These are phyloP conservation scores for Drosophila asahinai DNA, from an alignment of 1,140 invertebrate genomes.

Conservation along the genomic window DNA sequence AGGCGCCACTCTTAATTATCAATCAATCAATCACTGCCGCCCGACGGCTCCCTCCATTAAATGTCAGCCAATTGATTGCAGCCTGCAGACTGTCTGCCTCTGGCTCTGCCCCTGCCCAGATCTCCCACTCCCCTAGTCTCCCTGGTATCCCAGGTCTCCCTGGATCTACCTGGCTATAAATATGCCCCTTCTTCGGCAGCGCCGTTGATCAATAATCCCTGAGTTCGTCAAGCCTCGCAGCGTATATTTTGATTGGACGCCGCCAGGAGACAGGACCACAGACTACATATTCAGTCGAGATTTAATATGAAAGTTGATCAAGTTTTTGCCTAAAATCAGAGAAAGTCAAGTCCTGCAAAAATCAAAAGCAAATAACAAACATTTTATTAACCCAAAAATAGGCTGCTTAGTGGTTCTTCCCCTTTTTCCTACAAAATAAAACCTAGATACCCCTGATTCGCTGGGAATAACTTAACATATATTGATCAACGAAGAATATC, in stretches of 20 bases:
- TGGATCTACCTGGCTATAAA: not conserved
- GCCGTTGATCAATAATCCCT: not conserved
- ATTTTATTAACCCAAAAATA: not conserved
- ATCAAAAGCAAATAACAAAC: no score
- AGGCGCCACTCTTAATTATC: constrained; percentile 82
- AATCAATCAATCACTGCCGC: constrained; percentile 74
- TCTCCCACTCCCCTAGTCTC: constrained; percentile 5
- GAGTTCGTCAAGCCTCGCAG: no score
- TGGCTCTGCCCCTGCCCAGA: not conserved
- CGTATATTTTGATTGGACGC: constrained; percentile 3
- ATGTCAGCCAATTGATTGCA: constrained; percentile 63
- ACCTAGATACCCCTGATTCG: not conserved
- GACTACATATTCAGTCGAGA: not conserved
- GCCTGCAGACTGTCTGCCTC: constrained; percentile 42
- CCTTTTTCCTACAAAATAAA: not conserved
- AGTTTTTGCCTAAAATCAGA: not conserved
- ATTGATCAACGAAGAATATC: not conserved
- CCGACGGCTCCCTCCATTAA: constrained; percentile 74
- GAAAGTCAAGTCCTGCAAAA: not conserved
- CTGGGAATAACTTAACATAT: constrained; percentile 15
- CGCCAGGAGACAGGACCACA: not conserved
- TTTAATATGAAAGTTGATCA: not conserved
- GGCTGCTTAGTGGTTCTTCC: not conserved
- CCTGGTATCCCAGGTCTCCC: not conserved
- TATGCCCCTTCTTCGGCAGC: not conserved